Base-by-base conservation (phyloP, 2,797 vertebrate genomes). In the Parotocinclus haroldoi region DNA sequence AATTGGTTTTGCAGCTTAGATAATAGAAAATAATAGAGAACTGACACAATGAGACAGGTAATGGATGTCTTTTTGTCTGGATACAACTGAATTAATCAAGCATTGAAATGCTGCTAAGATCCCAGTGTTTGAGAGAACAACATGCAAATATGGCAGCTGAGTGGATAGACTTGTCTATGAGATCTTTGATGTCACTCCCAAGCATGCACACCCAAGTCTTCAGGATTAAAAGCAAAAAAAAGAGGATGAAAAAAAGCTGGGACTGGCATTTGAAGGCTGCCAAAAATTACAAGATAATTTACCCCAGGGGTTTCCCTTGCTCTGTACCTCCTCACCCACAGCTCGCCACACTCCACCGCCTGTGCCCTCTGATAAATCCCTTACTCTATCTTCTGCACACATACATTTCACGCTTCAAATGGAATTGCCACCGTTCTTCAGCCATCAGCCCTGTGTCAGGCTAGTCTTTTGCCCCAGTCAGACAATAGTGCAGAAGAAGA, bases 401-500 rank as follows among this genome's bases (percentile, higher is more conserved):
- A 63, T 72, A 80, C 67, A 85, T 81, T 87, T 86, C 81, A 85
- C 67, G 73, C 63, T 70, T 58, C 76, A 86, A 89, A 89, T 81
- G 80, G 83, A 88, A 90, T 89, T 89, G 78, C 75, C 78, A 85
- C 80, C 80, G 76, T 84, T 76, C 70, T 58, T 44, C 74, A 56
- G 68, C 81, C 81, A 82, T 76, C 81, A 80, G 77, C 84, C 61
- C 81, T 68, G 80, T 85, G 85, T 86, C 76, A 81, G 84, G 84
- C 78, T 87, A 88, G 88, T 88, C 86, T 85, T 81, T 80, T 62
- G 73, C 83, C 44, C 40, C 77, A 77, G 27, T 73, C 82, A 88
- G 85, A 89, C 87, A 90, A 89, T 87, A 84, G 81, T 72, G 74
- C 80, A 83, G 79, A 39, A 73, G 63, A 79, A 83, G 77, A 79